Percentiles rank a stretch among this genome's conserved stretches.
These are phyloP conservation scores for Microctonus aethiopoides DNA, from an alignment of 2,888 invertebrate genomes.

Conservation along the genomic window DNA sequence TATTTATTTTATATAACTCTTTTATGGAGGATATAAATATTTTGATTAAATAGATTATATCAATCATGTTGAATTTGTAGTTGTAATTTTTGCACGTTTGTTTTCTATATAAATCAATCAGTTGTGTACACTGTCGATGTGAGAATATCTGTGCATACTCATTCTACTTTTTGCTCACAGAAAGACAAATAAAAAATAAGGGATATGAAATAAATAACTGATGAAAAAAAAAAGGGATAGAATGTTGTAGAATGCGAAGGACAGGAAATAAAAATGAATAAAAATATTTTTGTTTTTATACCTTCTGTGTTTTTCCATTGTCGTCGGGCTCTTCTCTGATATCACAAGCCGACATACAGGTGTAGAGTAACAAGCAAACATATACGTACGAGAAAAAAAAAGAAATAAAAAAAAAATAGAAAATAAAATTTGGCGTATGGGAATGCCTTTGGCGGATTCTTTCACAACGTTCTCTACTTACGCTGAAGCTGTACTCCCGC, in stretches of 20 bases:
- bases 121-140: no score
- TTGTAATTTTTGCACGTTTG: no score
- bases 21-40: no score
- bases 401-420: constrained; percentile 2
- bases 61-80: no score
- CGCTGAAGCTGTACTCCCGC: constrained; percentile 11
- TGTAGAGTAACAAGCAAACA: not conserved
- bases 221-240: not conserved
- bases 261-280: not conserved
- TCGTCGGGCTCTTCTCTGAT: not conserved
- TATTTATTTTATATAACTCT: not conserved
- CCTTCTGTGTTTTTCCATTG: not conserved
- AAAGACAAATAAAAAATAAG: not conserved
- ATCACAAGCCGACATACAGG: constrained; percentile 16
- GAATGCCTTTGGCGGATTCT: constrained; percentile 13
- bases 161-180: no score
- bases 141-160: no score
- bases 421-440: constrained; percentile 11
- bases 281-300: not conserved
- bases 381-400: not conserved
- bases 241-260: not conserved
- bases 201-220: not conserved
- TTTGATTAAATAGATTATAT: no score
- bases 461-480: constrained; percentile 38
- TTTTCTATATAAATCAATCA: no score